These are phyloP conservation scores for Ectropis crepuscularia DNA, from an alignment of 2,888 invertebrate species.

Conservation along the genomic window DNA sequence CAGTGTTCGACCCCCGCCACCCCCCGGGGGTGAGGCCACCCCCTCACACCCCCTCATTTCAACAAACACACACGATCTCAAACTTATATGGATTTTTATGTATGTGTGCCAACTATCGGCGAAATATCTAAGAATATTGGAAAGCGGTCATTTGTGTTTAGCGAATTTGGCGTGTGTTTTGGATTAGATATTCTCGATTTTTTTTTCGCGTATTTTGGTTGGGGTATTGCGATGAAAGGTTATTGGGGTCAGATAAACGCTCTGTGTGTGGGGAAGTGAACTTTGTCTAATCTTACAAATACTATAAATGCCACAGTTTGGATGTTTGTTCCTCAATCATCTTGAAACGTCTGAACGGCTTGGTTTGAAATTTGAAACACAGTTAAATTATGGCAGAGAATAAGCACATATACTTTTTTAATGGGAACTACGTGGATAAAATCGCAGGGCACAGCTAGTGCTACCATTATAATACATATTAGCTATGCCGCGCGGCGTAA, in stretches of 20 bases:
- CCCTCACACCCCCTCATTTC: slow-evolving; percentile 42
- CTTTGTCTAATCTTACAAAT: too few relatives aligned
- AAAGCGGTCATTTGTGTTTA: slow-evolving; percentile 52
- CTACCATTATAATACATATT: too few relatives aligned
- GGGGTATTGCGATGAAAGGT: background rate
- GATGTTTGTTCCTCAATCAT: too few relatives aligned
- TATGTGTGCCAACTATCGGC: slow-evolving; percentile 56
- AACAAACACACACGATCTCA: slow-evolving; percentile 50
- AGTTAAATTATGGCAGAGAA: too few relatives aligned
- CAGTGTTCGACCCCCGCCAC: slow-evolving; percentile 63
- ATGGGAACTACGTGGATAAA: too few relatives aligned
- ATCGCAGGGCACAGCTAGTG: too few relatives aligned
- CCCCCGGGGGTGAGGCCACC: slow-evolving; percentile 36
- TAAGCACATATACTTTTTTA: too few relatives aligned
- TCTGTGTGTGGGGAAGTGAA: too few relatives aligned
- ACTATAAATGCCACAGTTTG: too few relatives aligned
- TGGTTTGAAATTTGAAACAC: too few relatives aligned
- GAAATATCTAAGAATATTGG: slow-evolving; percentile 55
- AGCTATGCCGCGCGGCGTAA: too few relatives aligned
- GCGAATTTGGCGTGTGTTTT: slow-evolving; percentile 27
- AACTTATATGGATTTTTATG: slow-evolving; percentile 50
- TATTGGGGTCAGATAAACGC: background rate
- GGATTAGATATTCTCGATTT: slow-evolving; percentile 20
- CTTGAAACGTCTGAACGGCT: too few relatives aligned
- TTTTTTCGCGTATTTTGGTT: slow-evolving; percentile 3